phyloP scores from a whole-genome alignment of 2,113 vertebrate genomes.

The Prionailurus bengalensis region DNA sequence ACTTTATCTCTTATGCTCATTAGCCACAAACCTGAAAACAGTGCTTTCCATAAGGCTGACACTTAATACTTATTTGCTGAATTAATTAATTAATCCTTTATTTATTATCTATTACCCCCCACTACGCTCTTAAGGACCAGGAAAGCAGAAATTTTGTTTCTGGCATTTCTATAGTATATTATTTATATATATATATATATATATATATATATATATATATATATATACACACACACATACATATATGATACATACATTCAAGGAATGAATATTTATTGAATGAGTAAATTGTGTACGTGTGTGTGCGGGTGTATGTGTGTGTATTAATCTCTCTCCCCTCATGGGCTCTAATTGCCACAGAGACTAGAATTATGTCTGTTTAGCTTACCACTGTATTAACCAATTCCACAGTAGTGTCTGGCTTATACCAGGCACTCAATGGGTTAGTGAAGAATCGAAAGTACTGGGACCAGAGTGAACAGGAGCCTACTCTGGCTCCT shows the following conservation, averaged over 20 bases:
- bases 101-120: not conserved
- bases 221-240: accelerated
- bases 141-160: not conserved
- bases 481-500: not conserved
- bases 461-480: not conserved
- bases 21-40: not conserved
- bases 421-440: not conserved
- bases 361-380: not conserved
- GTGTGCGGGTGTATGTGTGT: not conserved
- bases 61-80: not conserved
- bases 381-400: not conserved
- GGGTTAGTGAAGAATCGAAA: not conserved
- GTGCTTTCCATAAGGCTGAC: not conserved
- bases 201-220: not conserved
- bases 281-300: not conserved
- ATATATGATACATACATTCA: not conserved
- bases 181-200: not conserved
- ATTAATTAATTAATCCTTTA: not conserved
- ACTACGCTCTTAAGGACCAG: not conserved
- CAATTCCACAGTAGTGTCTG: not conserved
- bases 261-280: not conserved
- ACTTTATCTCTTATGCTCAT: not conserved
- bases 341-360: not conserved
- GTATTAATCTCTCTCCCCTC: not conserved
- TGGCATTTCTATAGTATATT: not conserved